Base-by-base conservation (phyloP, 1,140 invertebrate species). In the Drosophila subpulchrella region DNA sequence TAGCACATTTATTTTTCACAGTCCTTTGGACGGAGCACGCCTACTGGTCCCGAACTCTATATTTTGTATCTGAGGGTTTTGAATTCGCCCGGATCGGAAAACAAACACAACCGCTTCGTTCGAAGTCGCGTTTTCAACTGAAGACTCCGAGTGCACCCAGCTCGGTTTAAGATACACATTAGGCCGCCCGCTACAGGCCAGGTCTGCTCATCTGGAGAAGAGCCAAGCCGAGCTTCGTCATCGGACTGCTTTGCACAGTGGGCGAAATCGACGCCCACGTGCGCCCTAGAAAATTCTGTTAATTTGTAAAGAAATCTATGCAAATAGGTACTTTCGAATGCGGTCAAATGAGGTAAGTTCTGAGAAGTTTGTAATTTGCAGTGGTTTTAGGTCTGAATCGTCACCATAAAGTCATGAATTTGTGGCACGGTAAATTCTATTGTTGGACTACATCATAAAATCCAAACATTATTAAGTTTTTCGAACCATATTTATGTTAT, bases 151-250 rank as follows among this genome's bases (percentile, higher is more conserved):
- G 65, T 89, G 84, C 84, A 88, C 65, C 62, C 76, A 73, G 63
- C 81, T 78, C 79, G 80, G 84, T 57, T 89, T 84, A 89, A 88
- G 88, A 88, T 88, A 89, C 80, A 80, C 84, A 84, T 80, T 83
- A 74, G 65, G 67, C 83, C 79, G 75, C 71, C 75, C 68, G 74
- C 78, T 38, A 48, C 72, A 65, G 71, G 17, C 51, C 42, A 30
- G 27, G 48, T 51, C 48, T 15, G 34, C 48, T 15, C 48, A 1
- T 15, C 71, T 47, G 58, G 66, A 75, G 78, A 88, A 86, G 83
- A 42, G 65, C 75, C 78, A 75, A 75, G 72, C 48, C 54, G 73
- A 81, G 53, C 75, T 78, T 88, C 84, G 81, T 76, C 78, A 73
- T 76, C 83, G 71, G 12, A 27, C 27, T 27, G 27, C 27, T 27